Conservation (phyloP, 2,113 vertebrate genomes). For the Leucoraja erinaceus region DNA sequence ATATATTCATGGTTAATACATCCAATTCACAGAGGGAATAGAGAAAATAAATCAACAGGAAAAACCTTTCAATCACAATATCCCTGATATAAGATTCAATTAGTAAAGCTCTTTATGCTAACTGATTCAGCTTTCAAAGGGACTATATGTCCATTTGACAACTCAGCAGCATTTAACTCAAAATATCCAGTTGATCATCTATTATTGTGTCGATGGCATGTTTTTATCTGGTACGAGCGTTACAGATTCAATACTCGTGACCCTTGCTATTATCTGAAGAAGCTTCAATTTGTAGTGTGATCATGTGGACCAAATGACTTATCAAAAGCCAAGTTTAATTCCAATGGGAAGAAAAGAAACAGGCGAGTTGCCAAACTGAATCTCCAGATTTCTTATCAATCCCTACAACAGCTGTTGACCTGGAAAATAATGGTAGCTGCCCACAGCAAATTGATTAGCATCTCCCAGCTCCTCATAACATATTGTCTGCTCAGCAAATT, state of each 20-base stretch:
- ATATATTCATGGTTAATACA: not conserved
- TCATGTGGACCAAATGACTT: not conserved
- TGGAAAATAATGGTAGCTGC: conserved; percentile 3
- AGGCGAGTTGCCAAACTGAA: conserved; percentile 9
- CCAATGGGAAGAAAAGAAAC: not conserved
- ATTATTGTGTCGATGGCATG: not conserved
- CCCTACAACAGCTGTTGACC: conserved; percentile 23
- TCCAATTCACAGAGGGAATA: not conserved
- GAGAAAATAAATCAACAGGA: not conserved
- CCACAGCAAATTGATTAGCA: conserved; percentile 10
- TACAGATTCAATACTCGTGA: not conserved
- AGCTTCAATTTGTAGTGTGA: not conserved
- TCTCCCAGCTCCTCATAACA: not conserved
- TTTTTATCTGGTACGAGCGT: not conserved
- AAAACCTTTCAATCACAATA: not conserved
- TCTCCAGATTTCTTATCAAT: not conserved
- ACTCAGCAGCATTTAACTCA: not conserved
- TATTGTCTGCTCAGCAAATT: not conserved
- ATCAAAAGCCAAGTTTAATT: not conserved
- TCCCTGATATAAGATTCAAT: not conserved
- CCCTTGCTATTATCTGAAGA: not conserved
- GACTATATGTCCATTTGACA: not conserved
- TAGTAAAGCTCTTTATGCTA: not conserved
- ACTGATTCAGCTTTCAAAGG: not conserved
- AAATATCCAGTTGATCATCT: not conserved